These are phyloP conservation scores for Melanogrammus aeglefinus DNA, from an alignment of 2,797 vertebrate genomes.

Conservation along the genomic window DNA sequence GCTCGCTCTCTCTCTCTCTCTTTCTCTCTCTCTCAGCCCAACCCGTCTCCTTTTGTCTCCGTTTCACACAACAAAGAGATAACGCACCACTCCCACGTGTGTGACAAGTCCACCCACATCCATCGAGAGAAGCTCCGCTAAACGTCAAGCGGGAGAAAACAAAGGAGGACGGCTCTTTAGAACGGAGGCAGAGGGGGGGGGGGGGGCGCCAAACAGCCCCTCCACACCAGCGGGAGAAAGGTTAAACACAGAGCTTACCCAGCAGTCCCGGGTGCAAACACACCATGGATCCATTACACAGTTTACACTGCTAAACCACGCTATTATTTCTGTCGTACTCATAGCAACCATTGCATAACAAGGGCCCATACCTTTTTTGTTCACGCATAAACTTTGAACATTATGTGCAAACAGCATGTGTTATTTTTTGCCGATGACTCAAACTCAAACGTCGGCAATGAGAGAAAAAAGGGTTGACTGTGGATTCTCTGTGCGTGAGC, in stretches of 20 bases:
- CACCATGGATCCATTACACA: constrained; percentile 25
- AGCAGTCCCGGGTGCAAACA: constrained; percentile 10
- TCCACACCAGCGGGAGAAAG: no score
- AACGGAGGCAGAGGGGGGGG: no score
- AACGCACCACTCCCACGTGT: constrained; percentile 73
- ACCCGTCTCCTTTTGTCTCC: constrained; percentile 34
- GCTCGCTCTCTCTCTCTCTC: neutral
- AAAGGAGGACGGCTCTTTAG: constrained; percentile 35
- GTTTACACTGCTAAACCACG: constrained; percentile 28
- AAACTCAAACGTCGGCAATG: no score
- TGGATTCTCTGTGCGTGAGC: no score
- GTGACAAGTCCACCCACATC: constrained; percentile 76
- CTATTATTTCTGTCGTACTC: constrained; percentile 26
- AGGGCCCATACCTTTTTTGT: neutral
- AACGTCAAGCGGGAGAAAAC: constrained; percentile 51
- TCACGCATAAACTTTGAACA: neutral
- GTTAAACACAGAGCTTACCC: constrained; percentile 29
- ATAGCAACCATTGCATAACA: constrained; percentile 41
- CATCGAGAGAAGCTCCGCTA: constrained; percentile 65
- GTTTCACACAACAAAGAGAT: constrained; percentile 76
- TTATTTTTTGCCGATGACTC: no score
- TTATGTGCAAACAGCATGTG: neutral
- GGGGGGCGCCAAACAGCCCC: no score
- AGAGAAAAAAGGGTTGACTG: no score
- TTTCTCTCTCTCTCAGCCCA: constrained; percentile 32